phyloP scores from a whole-genome alignment of 2,888 invertebrate species.

The Dorcus hopei region DNA sequence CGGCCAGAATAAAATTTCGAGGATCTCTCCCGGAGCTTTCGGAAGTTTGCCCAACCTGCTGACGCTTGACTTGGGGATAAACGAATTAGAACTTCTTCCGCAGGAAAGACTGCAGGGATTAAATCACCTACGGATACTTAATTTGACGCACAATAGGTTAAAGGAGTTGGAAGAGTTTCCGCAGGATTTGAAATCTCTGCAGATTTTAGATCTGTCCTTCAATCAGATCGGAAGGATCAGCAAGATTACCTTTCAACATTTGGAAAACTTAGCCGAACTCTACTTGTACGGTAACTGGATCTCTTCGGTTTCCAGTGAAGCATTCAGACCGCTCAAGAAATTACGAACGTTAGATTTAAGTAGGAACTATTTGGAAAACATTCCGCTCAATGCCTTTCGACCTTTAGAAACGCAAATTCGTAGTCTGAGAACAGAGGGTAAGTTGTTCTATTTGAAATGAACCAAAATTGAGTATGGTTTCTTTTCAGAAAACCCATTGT shows the following conservation, averaged over 20 bases:
- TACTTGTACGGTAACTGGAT: conserved; percentile 81
- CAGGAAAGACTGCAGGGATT: conserved; percentile 81
- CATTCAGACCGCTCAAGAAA: conserved; percentile 74
- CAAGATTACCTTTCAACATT: conserved; percentile 65
- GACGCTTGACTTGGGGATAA: conserved; percentile 76
- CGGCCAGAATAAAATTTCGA: conserved; percentile 69
- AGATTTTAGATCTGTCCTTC: conserved; percentile 76
- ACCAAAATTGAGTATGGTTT: too few species aligned
- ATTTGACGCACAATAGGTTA: conserved; percentile 80
- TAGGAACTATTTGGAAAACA: conserved; percentile 76
- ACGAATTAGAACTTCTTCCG: conserved; percentile 78
- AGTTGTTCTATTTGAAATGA: conserved; percentile 32
- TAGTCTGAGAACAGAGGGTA: conserved; percentile 77
- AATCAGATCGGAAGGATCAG: conserved; percentile 78
- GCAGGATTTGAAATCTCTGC: conserved; percentile 70
- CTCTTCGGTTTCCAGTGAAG: conserved; percentile 71
- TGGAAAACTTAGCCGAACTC: conserved; percentile 74
- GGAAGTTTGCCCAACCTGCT: conserved; percentile 71
- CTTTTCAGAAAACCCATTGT: conserved; percentile 77
- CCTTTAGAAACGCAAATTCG: conserved; percentile 81
- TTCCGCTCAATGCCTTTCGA: conserved; percentile 73
- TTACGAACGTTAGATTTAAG: conserved; percentile 75
- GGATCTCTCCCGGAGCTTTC: conserved; percentile 83
- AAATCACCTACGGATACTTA: conserved; percentile 67
- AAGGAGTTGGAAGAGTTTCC: conserved; percentile 81